phyloP scores from a whole-genome alignment of 2,888 invertebrate genomes.

The Matsumyia berberina region DNA sequence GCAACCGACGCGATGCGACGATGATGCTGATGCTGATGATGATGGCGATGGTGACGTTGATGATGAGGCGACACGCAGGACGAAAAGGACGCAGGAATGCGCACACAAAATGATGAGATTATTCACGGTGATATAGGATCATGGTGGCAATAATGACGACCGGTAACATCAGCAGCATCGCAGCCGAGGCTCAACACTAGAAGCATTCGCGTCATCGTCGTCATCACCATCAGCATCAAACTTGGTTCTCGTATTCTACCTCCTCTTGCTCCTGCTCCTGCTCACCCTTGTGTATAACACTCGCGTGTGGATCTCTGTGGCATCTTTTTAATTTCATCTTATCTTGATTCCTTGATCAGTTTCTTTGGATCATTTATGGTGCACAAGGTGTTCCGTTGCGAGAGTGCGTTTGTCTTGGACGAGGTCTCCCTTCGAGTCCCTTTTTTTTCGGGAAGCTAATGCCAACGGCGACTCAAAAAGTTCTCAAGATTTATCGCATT shows the following conservation, averaged over 20 bases:
- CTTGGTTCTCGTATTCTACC: not conserved
- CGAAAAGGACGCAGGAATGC: slow-evolving; percentile 70
- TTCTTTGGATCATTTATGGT: slow-evolving; percentile 61
- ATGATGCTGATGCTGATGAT: slow-evolving; percentile 3
- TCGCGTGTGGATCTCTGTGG: slow-evolving; percentile 64
- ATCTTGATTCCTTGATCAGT: slow-evolving; percentile 73
- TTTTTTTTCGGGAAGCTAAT: slow-evolving; percentile 14
- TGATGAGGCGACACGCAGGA: slow-evolving; percentile 57
- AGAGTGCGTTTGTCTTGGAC: slow-evolving; percentile 46
- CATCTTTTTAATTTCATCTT: slow-evolving; percentile 70
- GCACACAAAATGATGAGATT: slow-evolving; percentile 75
- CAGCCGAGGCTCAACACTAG: slow-evolving; percentile 59
- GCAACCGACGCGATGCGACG: slow-evolving; percentile 6
- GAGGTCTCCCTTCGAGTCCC: slow-evolving; percentile 11
- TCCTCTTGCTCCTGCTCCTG: slow-evolving; percentile 15
- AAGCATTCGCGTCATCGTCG: slow-evolving; percentile 70
- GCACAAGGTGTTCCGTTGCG: slow-evolving; percentile 18
- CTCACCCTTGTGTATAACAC: not conserved
- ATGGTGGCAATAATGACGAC: slow-evolving; percentile 69
- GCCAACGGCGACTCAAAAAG: slow-evolving; percentile 11
- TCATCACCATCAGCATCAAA: slow-evolving; percentile 44
- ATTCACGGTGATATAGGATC: slow-evolving; percentile 70
- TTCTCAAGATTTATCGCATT: slow-evolving; percentile 52
- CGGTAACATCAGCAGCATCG: slow-evolving; percentile 38
- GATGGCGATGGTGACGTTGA: slow-evolving; percentile 27